A percentile compares a stretch with the other conserved stretches of the same genome.
These are phyloP conservation scores for Belgica antarctica DNA, from an alignment of 2,888 invertebrate genomes.

Conservation along the genomic window DNA sequence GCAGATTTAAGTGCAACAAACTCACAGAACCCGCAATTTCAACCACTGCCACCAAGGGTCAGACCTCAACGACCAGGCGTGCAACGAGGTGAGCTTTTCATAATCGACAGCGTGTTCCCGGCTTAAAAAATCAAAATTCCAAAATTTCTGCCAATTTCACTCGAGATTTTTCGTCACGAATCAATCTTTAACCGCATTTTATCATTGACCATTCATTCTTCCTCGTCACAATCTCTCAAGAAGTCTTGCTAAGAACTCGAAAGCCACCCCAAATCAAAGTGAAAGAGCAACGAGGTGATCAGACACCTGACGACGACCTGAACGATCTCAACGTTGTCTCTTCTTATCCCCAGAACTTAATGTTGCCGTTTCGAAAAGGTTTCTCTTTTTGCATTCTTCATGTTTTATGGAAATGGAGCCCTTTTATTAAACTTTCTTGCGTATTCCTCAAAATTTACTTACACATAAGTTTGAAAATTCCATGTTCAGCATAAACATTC, in stretches of 20 bases:
- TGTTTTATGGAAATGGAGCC: slow-evolving; percentile 16
- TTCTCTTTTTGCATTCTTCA: background rate
- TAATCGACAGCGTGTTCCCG: no score
- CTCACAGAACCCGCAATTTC: background rate
- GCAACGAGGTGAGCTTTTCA: slow-evolving; percentile 28
- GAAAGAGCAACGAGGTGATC: slow-evolving; percentile 24
- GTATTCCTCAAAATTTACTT: background rate
- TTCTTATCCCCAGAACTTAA: slow-evolving; percentile 1
- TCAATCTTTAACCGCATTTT: no score
- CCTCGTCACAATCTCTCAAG: background rate
- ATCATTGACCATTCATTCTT: no score
- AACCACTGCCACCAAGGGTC: slow-evolving; percentile 7
- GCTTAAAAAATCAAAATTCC: background rate
- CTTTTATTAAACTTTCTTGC: background rate
- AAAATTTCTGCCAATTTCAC: background rate
- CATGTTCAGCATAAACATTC: background rate
- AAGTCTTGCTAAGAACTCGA: background rate
- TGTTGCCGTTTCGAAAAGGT: slow-evolving; percentile 5
- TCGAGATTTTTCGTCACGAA: no score
- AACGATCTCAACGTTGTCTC: background rate
- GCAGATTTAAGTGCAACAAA: slow-evolving; percentile 5
- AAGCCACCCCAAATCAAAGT: background rate
- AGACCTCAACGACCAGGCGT: slow-evolving; percentile 34
- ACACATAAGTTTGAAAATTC: background rate
- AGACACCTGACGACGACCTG: background rate